Evolutionary conservation across 2,797 vertebrate species (phyloP).

Genomic region (Zalophus californianus): DNA sequence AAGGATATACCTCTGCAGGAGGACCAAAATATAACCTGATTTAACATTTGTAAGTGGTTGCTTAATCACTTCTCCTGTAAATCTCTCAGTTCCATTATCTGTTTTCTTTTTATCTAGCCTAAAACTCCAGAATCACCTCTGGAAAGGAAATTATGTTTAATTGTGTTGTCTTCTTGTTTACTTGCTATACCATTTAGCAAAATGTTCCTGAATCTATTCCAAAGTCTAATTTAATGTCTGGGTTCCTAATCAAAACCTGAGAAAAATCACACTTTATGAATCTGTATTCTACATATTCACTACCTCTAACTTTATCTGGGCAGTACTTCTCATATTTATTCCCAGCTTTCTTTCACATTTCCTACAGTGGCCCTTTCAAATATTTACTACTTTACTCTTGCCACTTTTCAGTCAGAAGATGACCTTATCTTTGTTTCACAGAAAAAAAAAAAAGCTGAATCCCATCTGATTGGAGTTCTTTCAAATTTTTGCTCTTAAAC

Average conservation of each 20-base stretch:
- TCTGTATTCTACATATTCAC: neutral
- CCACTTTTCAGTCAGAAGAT: neutral
- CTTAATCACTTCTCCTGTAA: neutral
- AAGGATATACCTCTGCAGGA: neutral
- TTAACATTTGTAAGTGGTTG: neutral
- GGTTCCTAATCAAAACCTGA: neutral
- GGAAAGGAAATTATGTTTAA: neutral
- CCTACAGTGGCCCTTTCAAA: neutral
- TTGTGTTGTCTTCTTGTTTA: neutral
- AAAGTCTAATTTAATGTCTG: neutral
- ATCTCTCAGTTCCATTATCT: neutral
- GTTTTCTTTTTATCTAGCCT: neutral
- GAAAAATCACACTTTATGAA: neutral
- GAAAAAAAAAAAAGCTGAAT: neutral
- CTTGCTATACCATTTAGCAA: neutral
- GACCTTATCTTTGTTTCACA: neutral
- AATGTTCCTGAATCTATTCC: constrained; percentile 10
- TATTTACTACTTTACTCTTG: neutral
- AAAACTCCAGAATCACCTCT: neutral
- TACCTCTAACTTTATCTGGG: neutral
- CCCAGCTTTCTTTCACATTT: constrained; percentile 3
- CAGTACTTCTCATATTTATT: neutral
- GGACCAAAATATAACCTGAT: neutral
- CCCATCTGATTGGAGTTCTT: neutral
- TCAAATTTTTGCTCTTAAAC: neutral